Evolutionary conservation across 1,140 invertebrate species (phyloP).

Genomic region (Tetramorium parvispinum): DNA sequence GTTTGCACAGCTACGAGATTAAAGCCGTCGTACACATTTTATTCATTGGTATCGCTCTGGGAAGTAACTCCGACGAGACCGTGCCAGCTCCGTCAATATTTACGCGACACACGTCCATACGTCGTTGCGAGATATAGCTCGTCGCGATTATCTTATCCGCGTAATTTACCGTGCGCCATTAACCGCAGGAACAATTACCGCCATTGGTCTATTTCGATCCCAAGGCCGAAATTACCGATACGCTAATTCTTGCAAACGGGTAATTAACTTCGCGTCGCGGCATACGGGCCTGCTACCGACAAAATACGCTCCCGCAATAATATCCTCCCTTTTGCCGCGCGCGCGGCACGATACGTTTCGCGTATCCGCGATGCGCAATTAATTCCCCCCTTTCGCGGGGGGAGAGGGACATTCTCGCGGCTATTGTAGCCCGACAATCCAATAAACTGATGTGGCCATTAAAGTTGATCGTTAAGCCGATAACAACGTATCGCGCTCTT

Average conservation of each 20-base stretch:
- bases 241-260: conserved; percentile 60
- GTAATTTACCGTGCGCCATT: conserved; percentile 46
- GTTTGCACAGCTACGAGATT: background rate
- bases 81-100: background rate
- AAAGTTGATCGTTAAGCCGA: conserved; percentile 64
- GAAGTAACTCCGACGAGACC: background rate
- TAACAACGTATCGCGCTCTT: conserved; percentile 47
- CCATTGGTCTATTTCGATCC: conserved; percentile 40
- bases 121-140: background rate
- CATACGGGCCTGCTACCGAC: conserved; percentile 32
- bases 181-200: conserved; percentile 43
- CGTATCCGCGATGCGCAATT: conserved; percentile 62
- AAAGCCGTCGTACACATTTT: background rate
- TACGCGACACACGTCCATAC: background rate
- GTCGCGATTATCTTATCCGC: conserved; percentile 52
- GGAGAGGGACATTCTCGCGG: conserved; percentile 24
- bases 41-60: background rate
- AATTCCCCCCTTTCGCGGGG: conserved; percentile 51
- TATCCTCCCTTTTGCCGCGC: background rate
- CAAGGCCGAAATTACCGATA: conserved; percentile 60
- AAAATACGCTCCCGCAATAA: conserved; percentile 51
- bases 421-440: conserved; percentile 60
- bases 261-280: conserved; percentile 63
- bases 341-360: conserved; percentile 18
- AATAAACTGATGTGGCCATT: conserved; percentile 66